Conservation (phyloP, 2,113 vertebrate genomes). For the Solenodon paradoxus region DNA sequence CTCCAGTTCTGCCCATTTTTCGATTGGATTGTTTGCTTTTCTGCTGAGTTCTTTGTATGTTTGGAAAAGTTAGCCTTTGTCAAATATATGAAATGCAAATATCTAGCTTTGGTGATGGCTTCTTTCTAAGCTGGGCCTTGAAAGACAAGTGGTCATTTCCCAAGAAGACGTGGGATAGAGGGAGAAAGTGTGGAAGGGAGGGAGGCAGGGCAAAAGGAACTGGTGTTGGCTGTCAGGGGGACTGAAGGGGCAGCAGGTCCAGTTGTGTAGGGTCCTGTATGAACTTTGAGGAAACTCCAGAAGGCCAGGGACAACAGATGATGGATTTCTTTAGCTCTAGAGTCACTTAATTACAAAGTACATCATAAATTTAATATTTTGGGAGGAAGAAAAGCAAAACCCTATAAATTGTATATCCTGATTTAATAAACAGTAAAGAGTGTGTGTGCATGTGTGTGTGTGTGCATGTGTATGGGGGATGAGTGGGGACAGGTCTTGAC, state of each 20-base stretch:
- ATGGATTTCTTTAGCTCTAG: neutral
- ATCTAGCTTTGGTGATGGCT: too few species aligned
- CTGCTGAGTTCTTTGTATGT: too few species aligned
- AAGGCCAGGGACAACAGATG: neutral
- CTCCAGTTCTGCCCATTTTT: too few species aligned
- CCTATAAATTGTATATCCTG: neutral
- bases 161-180: neutral
- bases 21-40: too few species aligned
- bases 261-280: neutral
- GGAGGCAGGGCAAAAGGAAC: neutral
- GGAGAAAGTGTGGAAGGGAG: neutral
- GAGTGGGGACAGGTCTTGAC: neutral
- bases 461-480: fast-evolving
- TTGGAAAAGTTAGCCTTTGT: too few species aligned
- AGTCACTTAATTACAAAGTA: neutral
- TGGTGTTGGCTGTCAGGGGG: neutral
- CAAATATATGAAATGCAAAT: too few species aligned
- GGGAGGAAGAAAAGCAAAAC: neutral
- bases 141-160: neutral
- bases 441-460: fast-evolving
- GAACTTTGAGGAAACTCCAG: neutral
- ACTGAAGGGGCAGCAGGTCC: neutral
- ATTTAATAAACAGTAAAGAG: neutral
- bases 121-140: neutral
- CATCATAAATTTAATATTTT: neutral